Evolutionary conservation across 1,140 invertebrate genomes (phyloP), one percentile per base, ranked within the genome.

Genomic region (Bombus cullumanus): DNA sequence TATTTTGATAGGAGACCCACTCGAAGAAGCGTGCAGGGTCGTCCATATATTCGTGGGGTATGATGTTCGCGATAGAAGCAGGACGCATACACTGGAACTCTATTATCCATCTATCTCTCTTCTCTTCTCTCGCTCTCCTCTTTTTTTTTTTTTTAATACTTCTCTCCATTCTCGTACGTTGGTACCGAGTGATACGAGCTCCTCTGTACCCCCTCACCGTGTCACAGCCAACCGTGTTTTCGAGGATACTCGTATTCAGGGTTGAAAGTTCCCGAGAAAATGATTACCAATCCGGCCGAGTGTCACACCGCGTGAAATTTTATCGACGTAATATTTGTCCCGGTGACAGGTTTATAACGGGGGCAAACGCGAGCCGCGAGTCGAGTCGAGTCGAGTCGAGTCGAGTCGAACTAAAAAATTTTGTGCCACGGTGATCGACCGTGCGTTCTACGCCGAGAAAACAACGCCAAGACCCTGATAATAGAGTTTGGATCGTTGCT

Each of bases 1-100:
- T 90, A 91, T 92, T 91, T 91, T 83, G 86, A 90, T 85, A 89
- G 88, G 73, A 83, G 86, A 82, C 62, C 88, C 87, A 88, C 86
- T 83, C 69, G 79, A 78, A 41, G 53, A 76, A 85, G 72, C 84
- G 43, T 76, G 37, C 72, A 34, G 88, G 68, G 53, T 41, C 69
- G 81, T 74, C 47, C 41, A 64, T 75, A 75, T 62, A 82, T 82
- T 82, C 71, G 57, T 41, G 57, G 39, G n/a, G 10, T 75, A 41
- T 34, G 57, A 75, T 69, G 57, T 62, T 69, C 41, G 53, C 43
- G 59, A 64, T 62, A 5, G 47, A 73, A n/a, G 31, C 31, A 47
- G 71, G 25, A 75, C 37, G 81, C 57, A 59, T 41, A 75, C 57
- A 9, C 18, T 37, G 69, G 41, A 83, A 39, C 37, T 5, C 39